Percentiles rank a stretch among this genome's conserved stretches.
Evolutionary conservation across 2,797 vertebrate genomes (phyloP).

Genomic region (Sternarchorhynchus goeldii): DNA sequence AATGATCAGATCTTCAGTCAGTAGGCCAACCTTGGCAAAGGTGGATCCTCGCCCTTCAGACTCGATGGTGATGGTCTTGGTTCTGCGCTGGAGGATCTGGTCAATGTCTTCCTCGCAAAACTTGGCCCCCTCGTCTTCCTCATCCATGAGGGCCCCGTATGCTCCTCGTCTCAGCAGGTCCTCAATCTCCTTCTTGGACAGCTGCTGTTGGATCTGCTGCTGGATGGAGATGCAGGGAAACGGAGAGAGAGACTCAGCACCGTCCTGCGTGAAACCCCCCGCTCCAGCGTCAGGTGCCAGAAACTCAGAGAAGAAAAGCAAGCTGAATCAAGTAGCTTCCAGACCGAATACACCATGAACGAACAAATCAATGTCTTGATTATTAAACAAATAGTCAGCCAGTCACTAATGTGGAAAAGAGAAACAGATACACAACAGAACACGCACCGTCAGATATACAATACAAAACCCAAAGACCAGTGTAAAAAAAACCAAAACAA

Average conservation of each 20-base stretch:
- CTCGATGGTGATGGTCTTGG: constrained; percentile 98
- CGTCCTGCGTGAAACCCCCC: not conserved
- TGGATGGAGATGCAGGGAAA: not conserved
- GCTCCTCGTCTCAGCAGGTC: constrained; percentile 93
- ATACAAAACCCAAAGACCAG: too few relatives aligned
- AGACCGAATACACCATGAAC: too few relatives aligned
- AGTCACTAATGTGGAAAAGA: too few relatives aligned
- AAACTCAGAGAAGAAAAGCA: too few relatives aligned
- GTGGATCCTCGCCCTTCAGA: constrained; percentile 97
- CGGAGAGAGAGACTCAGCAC: not conserved
- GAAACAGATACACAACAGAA: too few relatives aligned
- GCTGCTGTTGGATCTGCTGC: constrained; percentile 88
- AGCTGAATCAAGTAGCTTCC: too few relatives aligned
- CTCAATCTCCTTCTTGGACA: constrained; percentile 98
- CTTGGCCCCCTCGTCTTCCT: constrained; percentile 97
- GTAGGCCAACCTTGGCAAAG: constrained; percentile 88
- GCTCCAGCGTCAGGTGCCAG: too few relatives aligned
- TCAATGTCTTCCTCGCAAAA: constrained; percentile 99
- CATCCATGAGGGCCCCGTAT: constrained; percentile 98
- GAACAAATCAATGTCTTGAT: too few relatives aligned
- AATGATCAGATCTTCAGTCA: not conserved
- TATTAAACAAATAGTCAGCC: too few relatives aligned
- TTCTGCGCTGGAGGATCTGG: constrained; percentile 94
- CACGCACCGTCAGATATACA: too few relatives aligned
- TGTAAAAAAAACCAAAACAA: too few relatives aligned